Evolutionary conservation across 1,140 invertebrate species (phyloP).

Genomic region (Brachionus rotundiformis): DNA sequence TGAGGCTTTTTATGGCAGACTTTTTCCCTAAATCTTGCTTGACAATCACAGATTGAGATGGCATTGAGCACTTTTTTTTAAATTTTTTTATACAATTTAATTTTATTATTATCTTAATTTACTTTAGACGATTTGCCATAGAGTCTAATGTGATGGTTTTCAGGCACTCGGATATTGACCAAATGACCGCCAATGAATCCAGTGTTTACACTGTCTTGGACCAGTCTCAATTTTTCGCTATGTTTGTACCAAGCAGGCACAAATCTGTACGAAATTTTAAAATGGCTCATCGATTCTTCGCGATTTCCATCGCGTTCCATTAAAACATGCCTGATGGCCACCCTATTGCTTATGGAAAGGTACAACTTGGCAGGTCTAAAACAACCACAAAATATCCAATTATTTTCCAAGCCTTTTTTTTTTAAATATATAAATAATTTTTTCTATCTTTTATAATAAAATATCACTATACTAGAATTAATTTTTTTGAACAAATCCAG

Average conservation of each 20-base stretch:
- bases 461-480: not conserved
- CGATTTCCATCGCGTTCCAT: not conserved
- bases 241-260: not conserved
- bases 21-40: not conserved
- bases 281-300: not conserved
- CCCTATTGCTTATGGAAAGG: slow-evolving; percentile 21
- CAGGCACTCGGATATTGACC: slow-evolving; percentile 28
- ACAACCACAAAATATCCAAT: slow-evolving; percentile 42
- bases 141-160: not conserved
- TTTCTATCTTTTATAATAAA: not conserved
- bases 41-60: not conserved
- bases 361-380: not conserved
- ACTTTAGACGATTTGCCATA: slow-evolving; percentile 28
- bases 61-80: slow-evolving; percentile 18
- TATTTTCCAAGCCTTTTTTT: not conserved
- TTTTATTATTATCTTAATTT: not conserved
- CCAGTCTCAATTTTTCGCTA: slow-evolving; percentile 6
- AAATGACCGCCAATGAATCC: slow-evolving; percentile 41
- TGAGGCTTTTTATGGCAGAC: not conserved
- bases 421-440: not conserved
- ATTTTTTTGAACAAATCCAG: slow-evolving; percentile 3
- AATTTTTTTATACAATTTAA: not conserved
- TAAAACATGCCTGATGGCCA: not conserved
- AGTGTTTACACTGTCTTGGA: slow-evolving; percentile 15
- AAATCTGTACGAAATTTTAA: slow-evolving; percentile 17